phyloP scores from a whole-genome alignment of 2,888 invertebrate genomes.

The Tortricodes alternella region DNA sequence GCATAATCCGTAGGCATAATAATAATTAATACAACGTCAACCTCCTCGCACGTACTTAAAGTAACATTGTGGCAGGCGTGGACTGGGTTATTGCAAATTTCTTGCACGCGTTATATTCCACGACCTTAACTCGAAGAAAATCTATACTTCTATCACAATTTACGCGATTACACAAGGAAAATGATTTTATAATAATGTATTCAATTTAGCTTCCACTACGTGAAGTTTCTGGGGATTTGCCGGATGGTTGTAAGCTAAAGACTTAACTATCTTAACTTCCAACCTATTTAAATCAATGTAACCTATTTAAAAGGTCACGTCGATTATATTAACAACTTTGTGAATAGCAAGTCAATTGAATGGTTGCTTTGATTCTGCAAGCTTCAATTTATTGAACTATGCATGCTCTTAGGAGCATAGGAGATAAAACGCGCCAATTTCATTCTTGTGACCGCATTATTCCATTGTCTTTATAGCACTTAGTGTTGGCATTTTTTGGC shows the following conservation, averaged over 20 bases:
- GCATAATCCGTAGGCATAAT: slow-evolving; percentile 25
- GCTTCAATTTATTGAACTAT: not conserved
- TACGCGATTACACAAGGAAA: slow-evolving; percentile 10
- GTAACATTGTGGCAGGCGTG: slow-evolving; percentile 25
- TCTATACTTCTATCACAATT: slow-evolving; percentile 9
- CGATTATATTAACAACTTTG: too few relatives aligned
- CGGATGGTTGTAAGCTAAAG: too few relatives aligned
- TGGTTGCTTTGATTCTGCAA: not conserved
- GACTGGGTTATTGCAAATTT: slow-evolving; percentile 22
- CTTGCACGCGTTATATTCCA: slow-evolving; percentile 19
- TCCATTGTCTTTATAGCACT: too few relatives aligned
- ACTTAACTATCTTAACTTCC: too few relatives aligned
- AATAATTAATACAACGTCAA: slow-evolving; percentile 21
- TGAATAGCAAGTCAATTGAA: too few relatives aligned
- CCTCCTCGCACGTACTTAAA: slow-evolving; percentile 28
- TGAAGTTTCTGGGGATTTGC: not conserved
- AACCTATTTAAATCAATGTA: too few relatives aligned
- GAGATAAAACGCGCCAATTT: slow-evolving; percentile 16
- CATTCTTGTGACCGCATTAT: slow-evolving; percentile 28
- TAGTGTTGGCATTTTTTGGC: too few relatives aligned
- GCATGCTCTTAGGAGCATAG: not conserved
- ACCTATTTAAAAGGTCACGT: too few relatives aligned
- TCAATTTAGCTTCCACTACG: slow-evolving; percentile 6
- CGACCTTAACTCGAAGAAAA: slow-evolving; percentile 13
- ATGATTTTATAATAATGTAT: slow-evolving; percentile 3